Base-by-base conservation (phyloP, 2,888 invertebrate species). In the Cantharis rustica region DNA sequence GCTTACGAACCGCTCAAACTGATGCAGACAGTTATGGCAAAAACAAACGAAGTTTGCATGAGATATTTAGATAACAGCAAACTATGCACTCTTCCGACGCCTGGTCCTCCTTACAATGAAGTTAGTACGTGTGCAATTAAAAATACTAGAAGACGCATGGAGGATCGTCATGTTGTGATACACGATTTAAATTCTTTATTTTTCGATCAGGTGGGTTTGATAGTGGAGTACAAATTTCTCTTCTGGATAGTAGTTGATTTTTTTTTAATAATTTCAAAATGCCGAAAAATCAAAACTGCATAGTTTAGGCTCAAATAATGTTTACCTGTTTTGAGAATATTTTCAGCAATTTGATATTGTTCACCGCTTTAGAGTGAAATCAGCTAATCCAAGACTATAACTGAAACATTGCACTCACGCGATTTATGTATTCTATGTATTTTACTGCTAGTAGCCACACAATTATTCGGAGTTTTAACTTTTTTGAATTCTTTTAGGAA, bases 91-190 rank as follows among this genome's bases (percentile, higher is more conserved):
- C 90, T 93, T 80, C 91, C 93, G 73, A 91, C 93, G 68, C 90
- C 91, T 71, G 87, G 88, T 66, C 90, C 90, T 79, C 86, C 89
- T 77, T 88, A 88, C 62, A 85, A 88, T 79, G 85, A 89, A 69
- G 89, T 91, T 61, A 93, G 93, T 79, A 91, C 92, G 31, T 92
- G 91, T 83, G 94, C 95, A 72, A 91, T 93, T 26, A 96, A 94
- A 88, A 98, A 98, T 89, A 91, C 91, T 47, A 91, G 97, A 73
- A 91, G 97, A 75, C 93, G 92, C 85, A 98, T 98, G 98, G 98
- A 98, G 88, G 98, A 98, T 87, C 90, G 96, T 69, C 95, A 96
- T 86, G 93, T 96, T 3, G 92, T 95, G 84, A 91, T 97, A 77
- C 94, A 95, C 70, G 95, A 96, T 86, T 91, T 96, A 83, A 95